A percentile compares a stretch with the other conserved stretches of the same genome.
phyloP scores from a whole-genome alignment of 2,797 vertebrate genomes.

The Eulemur rubriventer region DNA sequence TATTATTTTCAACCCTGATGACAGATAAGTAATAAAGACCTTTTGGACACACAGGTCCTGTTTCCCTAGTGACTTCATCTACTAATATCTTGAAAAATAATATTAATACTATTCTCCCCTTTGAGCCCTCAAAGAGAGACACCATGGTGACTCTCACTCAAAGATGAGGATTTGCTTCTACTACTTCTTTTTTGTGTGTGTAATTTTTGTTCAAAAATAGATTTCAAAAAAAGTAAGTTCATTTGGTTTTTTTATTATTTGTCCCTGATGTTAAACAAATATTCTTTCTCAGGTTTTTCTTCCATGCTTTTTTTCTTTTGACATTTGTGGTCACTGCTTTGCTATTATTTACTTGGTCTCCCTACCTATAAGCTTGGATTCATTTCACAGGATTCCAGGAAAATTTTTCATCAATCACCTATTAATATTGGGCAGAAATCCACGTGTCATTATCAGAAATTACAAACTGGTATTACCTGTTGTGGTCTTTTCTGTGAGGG shows the following conservation, averaged over 20 bases:
- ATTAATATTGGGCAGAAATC: not conserved
- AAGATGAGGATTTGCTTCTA: not conserved
- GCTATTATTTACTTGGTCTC: not conserved
- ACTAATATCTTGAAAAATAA: not conserved
- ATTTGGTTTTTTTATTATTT: conserved; percentile 2
- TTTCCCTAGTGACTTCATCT: conserved; percentile 43
- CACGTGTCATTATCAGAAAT: not conserved
- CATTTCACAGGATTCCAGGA: not conserved
- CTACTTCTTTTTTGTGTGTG: not conserved
- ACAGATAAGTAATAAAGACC: not conserved
- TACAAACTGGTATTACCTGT: not conserved
- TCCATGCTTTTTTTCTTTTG: not conserved
- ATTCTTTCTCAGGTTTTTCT: not conserved
- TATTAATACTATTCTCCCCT: conserved; percentile 48
- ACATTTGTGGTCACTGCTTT: not conserved
- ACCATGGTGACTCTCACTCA: not conserved
- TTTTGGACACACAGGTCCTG: not conserved
- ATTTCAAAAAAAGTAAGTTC: not conserved
- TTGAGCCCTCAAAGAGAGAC: not conserved
- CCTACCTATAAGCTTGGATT: not conserved
- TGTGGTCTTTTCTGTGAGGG: not conserved
- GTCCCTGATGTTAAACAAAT: not conserved
- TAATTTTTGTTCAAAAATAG: not conserved
- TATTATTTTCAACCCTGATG: not conserved
- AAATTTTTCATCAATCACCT: not conserved